Conservation (phyloP, 2,113 vertebrate species). For the Cyphomyrus discorhynchus region DNA sequence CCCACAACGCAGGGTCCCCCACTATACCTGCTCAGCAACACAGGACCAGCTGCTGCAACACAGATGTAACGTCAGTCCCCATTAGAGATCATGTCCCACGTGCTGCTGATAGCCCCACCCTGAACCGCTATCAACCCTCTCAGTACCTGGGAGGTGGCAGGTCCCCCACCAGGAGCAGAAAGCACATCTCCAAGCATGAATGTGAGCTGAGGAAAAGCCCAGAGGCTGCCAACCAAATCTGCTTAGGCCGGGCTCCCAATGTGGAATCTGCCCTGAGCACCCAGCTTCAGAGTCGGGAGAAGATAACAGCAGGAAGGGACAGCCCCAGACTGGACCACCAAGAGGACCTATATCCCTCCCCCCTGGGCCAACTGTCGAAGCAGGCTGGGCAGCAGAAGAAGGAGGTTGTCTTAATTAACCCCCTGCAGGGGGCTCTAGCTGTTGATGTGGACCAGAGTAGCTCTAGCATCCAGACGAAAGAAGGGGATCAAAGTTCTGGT, state of each 20-base stretch:
- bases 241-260: neutral
- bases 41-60: neutral
- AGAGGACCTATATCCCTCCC: neutral
- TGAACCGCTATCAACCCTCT: conserved; percentile 38
- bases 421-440: neutral
- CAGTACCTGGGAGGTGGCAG: conserved; percentile 37
- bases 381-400: conserved; percentile 16
- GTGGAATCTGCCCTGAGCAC: conserved; percentile 31
- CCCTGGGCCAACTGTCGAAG: neutral
- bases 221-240: conserved; percentile 25
- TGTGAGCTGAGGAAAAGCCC: conserved; percentile 27
- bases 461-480: neutral
- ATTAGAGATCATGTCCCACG: conserved; percentile 36
- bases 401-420: neutral
- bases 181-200: conserved; percentile 22
- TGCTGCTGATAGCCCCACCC: conserved; percentile 18
- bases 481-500: conserved; percentile 23
- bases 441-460: conserved; percentile 8
- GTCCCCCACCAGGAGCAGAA: conserved; percentile 19
- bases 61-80: conserved; percentile 29
- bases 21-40: conserved; percentile 27
- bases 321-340: neutral
- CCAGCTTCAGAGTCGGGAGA: conserved; percentile 31
- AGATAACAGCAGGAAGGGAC: neutral
- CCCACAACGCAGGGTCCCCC: conserved; percentile 4